Base-by-base conservation (phyloP, 2,888 invertebrate species). In the Leistus spinibarbis region DNA sequence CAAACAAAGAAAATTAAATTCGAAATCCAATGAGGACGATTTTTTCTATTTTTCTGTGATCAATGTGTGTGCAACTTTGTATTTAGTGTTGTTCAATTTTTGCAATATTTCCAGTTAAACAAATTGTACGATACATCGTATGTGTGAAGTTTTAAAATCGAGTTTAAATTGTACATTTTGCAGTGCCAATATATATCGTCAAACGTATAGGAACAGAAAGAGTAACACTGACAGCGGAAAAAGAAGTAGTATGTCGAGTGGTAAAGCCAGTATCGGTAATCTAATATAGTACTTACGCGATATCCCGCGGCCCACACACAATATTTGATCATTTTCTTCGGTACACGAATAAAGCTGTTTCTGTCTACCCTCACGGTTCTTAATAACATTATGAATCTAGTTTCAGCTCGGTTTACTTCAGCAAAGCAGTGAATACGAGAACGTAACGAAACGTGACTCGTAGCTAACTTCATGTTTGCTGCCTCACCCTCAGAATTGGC, bases 331-430 rank as follows among this genome's bases (percentile, higher is more conserved):
- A 74, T 74, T 74, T 68, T 67, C 74, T n/a, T n/a, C 74, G 63
- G 74, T n/a, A 60, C 68, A 53, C 54, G 67, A 73, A 67, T 73
- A 67, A 64, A 65, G 60, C 64, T 64, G 56, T 64, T 74, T 60
- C 68, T 60, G 62, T 20, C 57, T 57, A 16, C 24, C 63, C 63
- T 22, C 60, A 60, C 56, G 68, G 17, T 27, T 72, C 68, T 74
- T 74, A 74, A 74, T 74, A 74, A 68, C 57, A 74, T 74, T 74
- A 74, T 74, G 74, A 74, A 74, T 74, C 74, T 68, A 74, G 74
- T 74, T 74, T 74, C 67, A 40, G 62, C 53, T 57, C 24, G 74
- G 67, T 74, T 74, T 22, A 19, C 64, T 23, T 13, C 19, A 27
- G 69, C 20, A 13, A 53, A 53, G 20, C 69, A 22, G 23, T 24